Conservation (phyloP, 92 coral and sea anemone genomes). For the Siderastrea siderea region DNA sequence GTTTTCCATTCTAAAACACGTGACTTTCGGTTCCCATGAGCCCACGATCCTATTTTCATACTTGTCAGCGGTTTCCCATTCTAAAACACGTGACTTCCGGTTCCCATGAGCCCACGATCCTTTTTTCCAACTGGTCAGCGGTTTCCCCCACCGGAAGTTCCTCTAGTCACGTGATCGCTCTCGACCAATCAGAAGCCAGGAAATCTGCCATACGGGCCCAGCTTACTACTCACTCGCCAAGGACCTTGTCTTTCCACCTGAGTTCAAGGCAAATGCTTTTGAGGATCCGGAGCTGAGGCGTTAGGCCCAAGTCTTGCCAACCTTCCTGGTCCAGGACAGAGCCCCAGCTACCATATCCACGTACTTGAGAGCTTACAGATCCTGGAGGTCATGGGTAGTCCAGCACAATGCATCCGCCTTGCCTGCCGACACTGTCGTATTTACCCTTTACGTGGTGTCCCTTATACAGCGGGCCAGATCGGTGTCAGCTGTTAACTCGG, state of each 20-base stretch:
- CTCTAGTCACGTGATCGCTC: too few species aligned
- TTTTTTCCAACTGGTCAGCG: too few species aligned
- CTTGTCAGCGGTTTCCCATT: too few species aligned
- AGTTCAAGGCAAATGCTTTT: conserved; percentile 6
- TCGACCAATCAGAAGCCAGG: too few species aligned
- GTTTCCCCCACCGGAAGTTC: too few species aligned
- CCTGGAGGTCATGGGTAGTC: conserved; percentile 51
- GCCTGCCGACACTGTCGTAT: conserved; percentile 36
- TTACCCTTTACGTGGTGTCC: conserved; percentile 39
- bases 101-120: too few species aligned
- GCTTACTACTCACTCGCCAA: too few species aligned
- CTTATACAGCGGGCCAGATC: conserved; percentile 48
- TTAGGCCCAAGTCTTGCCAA: conserved; percentile 32
- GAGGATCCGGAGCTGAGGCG: conserved; percentile 39
- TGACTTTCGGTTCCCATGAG: too few species aligned
- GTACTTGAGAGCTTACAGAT: conserved; percentile 31
- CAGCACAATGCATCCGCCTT: conserved; percentile 8
- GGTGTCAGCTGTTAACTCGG: conserved; percentile 53
- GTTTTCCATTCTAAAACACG: too few species aligned
- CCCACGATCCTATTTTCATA: too few species aligned
- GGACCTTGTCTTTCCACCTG: conserved; percentile 7
- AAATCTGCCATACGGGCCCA: too few species aligned
- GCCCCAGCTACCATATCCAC: conserved; percentile 45
- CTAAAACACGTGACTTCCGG: too few species aligned
- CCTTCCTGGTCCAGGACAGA: conserved; percentile 33